Percentiles rank a stretch among this genome's conserved stretches.
Conservation (phyloP, 2,797 vertebrate species). For the Betta splendens region DNA sequence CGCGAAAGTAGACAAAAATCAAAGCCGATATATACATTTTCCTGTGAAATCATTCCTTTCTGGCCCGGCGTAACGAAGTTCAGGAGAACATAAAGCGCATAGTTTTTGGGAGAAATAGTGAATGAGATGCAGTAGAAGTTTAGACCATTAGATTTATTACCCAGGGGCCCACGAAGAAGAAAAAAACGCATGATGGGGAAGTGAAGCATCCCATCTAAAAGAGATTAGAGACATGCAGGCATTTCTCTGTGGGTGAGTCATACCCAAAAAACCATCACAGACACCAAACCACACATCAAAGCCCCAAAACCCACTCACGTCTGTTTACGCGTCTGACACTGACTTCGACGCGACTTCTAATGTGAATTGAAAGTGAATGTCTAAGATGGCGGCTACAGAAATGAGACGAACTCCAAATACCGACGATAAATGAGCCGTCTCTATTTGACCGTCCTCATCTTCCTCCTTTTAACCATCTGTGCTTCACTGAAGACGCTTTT, state of each 20-base stretch:
- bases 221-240: slow-evolving; percentile 80
- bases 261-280: slow-evolving; percentile 62
- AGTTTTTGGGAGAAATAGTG: slow-evolving; percentile 66
- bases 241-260: slow-evolving; percentile 79
- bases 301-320: slow-evolving; percentile 14
- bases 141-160: slow-evolving; percentile 84
- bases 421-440: background rate
- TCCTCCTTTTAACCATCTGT: slow-evolving; percentile 40
- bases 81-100: slow-evolving; percentile 78
- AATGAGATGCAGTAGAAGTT: slow-evolving; percentile 80
- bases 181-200: slow-evolving; percentile 72
- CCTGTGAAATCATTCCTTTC: slow-evolving; percentile 81
- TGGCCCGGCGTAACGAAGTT: slow-evolving; percentile 78
- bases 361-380: background rate
- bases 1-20: slow-evolving; percentile 85
- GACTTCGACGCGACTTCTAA: background rate
- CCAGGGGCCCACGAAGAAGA: slow-evolving; percentile 71
- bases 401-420: background rate
- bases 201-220: slow-evolving; percentile 80
- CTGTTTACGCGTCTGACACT: background rate
- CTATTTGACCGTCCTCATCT: slow-evolving; percentile 17
- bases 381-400: background rate
- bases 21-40: slow-evolving; percentile 86
- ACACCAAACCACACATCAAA: slow-evolving; percentile 55
- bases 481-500: slow-evolving; percentile 29